Base-by-base conservation (phyloP, 2,797 vertebrate species). In the Anableps anableps region DNA sequence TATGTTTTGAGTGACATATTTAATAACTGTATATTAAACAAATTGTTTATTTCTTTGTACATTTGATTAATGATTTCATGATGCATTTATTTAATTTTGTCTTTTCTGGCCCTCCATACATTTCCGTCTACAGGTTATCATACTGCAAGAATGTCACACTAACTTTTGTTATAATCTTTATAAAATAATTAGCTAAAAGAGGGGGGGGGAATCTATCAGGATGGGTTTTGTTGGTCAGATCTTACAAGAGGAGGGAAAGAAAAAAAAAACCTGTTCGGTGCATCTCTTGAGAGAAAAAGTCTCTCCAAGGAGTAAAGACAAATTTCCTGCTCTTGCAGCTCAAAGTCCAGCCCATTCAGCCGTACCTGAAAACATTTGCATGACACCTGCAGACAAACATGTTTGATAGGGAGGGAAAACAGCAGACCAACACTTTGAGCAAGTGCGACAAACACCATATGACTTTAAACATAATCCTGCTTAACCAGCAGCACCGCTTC, bases 401-500 rank as follows among this genome's bases (percentile, higher is more conserved):
- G 50, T 50, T 60, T 23, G 38, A 10, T 11, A n/a, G 1, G 14
- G 9, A 50, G 29, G 31, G 34, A 75, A 74, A 16, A 29, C 73
- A 26, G 0, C 43, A 74, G 78, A 73, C 1, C 48, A 43, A 62
- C 17, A 76, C 1, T 50, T 8, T 36, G 26, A 75, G 70, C 64
- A 85, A 80, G 55, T 73, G 72, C 85, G 47, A 86, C 83, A 81
- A 86, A 86, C 86, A 81, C 74, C 87, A 82, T 76, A 80, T 62
- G 90, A 92, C 83, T 92, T 92, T 88, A 88, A 90, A 17, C 78
- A 72, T 94, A 90, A 93, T 93, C 93, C 90, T 2, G 34, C 0
- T 93, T 86, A 92, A 84, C 43, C 82, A 86, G 91, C 89, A 87
- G 91, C 89, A 86, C 86, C 89, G 81, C 89, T 93, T 92, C 89